A percentile compares a stretch with the other conserved stretches of the same genome.
These are phyloP conservation scores for Mesorhabditis spiculigera DNA, from an alignment of 2,888 invertebrate species.

Conservation along the genomic window DNA sequence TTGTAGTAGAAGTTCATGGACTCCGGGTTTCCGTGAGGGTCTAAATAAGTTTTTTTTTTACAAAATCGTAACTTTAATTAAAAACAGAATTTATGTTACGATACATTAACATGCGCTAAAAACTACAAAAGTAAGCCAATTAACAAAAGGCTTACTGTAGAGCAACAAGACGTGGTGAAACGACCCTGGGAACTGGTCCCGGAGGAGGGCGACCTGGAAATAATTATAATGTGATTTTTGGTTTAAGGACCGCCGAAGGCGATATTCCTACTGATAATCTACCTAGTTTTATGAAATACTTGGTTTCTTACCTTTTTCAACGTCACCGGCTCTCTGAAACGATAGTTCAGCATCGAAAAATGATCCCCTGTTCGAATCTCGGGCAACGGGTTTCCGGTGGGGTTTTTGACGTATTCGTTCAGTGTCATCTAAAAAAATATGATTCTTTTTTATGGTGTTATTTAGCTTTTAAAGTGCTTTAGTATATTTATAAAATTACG, in stretches of 20 bases:
- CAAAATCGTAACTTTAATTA: too few relatives aligned
- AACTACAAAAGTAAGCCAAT: neutral
- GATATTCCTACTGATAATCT: too few relatives aligned
- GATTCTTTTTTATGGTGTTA: too few relatives aligned
- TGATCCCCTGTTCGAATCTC: slow-evolving; percentile 47
- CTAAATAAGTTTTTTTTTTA: slow-evolving; percentile 23
- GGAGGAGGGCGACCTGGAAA: slow-evolving; percentile 29
- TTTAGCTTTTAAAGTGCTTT: neutral
- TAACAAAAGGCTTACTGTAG: slow-evolving; percentile 36
- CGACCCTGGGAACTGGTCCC: slow-evolving; percentile 37
- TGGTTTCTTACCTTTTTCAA: slow-evolving; percentile 26
- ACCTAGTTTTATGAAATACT: too few relatives aligned
- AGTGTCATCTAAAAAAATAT: slow-evolving; percentile 33
- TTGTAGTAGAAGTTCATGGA: slow-evolving; percentile 48
- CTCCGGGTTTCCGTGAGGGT: slow-evolving; percentile 48
- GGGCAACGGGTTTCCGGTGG: slow-evolving; percentile 31
- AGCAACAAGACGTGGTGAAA: slow-evolving; percentile 42
- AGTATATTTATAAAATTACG: neutral
- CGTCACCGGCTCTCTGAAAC: slow-evolving; percentile 40
- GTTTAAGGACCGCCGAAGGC: too few relatives aligned
- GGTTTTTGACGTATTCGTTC: slow-evolving; percentile 33
- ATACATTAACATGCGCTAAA: too few relatives aligned
- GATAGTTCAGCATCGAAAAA: slow-evolving; percentile 41
- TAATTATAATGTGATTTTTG: too few relatives aligned
- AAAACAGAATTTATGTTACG: too few relatives aligned